Conservation (phyloP, 2,888 invertebrate species). For the Chloroclysta siterata region DNA sequence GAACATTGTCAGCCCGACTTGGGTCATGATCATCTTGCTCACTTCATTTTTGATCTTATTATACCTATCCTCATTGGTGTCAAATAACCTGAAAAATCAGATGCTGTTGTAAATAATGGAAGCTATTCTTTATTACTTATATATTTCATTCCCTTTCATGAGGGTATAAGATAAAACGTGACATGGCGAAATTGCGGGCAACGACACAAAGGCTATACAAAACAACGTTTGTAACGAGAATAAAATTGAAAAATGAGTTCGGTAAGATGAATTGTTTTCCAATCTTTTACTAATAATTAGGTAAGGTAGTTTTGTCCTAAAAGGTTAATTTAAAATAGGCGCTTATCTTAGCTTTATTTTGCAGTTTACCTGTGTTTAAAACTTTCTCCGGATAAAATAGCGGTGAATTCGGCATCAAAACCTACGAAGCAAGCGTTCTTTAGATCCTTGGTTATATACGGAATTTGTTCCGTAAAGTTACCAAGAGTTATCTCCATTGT, state of each 20-base stretch:
- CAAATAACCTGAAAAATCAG: conserved; percentile 67
- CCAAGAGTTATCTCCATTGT: conserved; percentile 87
- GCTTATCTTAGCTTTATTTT: too few relatives aligned
- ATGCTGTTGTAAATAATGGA: not conserved
- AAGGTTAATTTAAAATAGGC: too few relatives aligned
- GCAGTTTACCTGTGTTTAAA: conserved; percentile 78
- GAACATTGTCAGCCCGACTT: conserved; percentile 89
- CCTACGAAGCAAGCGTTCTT: conserved; percentile 86
- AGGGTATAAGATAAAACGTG: too few relatives aligned
- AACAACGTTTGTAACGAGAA: too few relatives aligned
- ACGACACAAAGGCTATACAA: too few relatives aligned
- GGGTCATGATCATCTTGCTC: conserved; percentile 85
- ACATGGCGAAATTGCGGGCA: too few relatives aligned
- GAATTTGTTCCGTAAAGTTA: conserved; percentile 86
- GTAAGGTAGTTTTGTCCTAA: too few relatives aligned
- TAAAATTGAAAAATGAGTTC: too few relatives aligned
- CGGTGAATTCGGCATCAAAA: conserved; percentile 91
- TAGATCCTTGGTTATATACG: conserved; percentile 82
- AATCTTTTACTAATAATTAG: too few relatives aligned
- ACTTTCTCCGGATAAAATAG: conserved; percentile 69
- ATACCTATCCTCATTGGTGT: conserved; percentile 72
- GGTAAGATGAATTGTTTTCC: too few relatives aligned
- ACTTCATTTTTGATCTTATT: conserved; percentile 66
- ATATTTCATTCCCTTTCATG: too few relatives aligned
- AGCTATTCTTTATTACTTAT: too few relatives aligned